phyloP scores from a whole-genome alignment of 2,888 invertebrate species.

The Stenchaetothrips biformis region DNA sequence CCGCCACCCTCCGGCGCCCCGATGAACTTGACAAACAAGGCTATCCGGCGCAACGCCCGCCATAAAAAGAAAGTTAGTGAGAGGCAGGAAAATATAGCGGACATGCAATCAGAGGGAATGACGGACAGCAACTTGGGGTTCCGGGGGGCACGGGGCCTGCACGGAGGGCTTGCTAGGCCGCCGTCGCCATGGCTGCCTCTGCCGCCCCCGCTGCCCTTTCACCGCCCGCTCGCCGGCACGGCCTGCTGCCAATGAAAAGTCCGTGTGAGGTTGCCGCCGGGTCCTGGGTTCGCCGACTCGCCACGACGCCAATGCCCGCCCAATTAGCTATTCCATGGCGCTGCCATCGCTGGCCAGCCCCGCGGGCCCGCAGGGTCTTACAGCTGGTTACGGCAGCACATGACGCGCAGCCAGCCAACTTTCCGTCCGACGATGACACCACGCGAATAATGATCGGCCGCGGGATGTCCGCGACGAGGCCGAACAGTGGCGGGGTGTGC shows the following conservation, averaged over 20 bases:
- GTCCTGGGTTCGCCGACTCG: neutral
- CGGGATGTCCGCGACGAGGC: too few relatives aligned
- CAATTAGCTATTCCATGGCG: neutral
- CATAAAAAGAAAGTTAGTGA: conserved; percentile 7
- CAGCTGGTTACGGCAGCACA: neutral
- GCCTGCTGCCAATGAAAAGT: conserved; percentile 27
- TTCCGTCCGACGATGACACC: too few relatives aligned
- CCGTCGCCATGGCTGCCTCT: conserved; percentile 41
- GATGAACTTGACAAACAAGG: conserved; percentile 26
- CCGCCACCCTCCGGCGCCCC: conserved; percentile 36
- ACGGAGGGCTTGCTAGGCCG: conserved; percentile 42
- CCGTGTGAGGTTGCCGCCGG: conserved; percentile 29
- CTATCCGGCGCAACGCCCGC: conserved; percentile 25
- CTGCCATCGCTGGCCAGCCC: neutral
- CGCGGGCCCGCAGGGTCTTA: neutral
- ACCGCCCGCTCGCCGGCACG: conserved; percentile 29
- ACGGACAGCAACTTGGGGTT: conserved; percentile 1
- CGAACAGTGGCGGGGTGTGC: too few relatives aligned
- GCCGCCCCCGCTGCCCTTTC: conserved; percentile 26
- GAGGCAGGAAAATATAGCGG: conserved; percentile 11
- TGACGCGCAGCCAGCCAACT: neutral
- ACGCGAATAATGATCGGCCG: too few relatives aligned
- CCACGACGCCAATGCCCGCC: neutral
- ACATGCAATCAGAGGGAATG: conserved; percentile 26
- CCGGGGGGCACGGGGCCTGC: conserved; percentile 34